Percentiles rank a stretch among this genome's conserved stretches.
phyloP scores from a whole-genome alignment of 2,113 vertebrate genomes.

The Numida meleagris region DNA sequence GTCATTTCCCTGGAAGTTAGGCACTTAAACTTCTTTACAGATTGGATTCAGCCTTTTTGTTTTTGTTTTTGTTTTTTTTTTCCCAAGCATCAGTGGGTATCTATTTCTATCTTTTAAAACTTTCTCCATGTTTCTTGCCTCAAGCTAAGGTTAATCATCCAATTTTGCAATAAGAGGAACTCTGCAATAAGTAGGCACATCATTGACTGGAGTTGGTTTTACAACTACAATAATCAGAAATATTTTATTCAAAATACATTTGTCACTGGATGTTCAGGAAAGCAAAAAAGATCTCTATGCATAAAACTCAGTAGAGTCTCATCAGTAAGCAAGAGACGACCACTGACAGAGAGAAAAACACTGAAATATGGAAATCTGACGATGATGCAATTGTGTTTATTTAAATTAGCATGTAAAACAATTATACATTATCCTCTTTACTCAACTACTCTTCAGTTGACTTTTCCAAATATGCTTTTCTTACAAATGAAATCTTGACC shows the following conservation, averaged over 20 bases:
- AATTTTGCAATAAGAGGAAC: background rate
- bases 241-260: background rate
- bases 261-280: background rate
- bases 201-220: background rate
- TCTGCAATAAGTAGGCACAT: background rate
- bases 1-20: background rate
- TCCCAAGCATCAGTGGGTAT: background rate
- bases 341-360: background rate
- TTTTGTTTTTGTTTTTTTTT: background rate
- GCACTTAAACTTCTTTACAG: background rate
- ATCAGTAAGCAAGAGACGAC: background rate
- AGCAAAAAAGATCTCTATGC: background rate
- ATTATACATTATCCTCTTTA: background rate
- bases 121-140: background rate
- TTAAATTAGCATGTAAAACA: background rate
- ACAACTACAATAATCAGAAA: background rate
- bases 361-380: background rate
- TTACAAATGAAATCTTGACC: background rate
- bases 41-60: background rate
- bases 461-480: background rate
- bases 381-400: background rate
- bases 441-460: rapidly evolving
- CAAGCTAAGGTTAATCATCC: background rate
- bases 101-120: background rate
- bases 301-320: background rate